Base-by-base conservation (phyloP, 1,140 invertebrate species). In the Hydropsyche tenuis region DNA sequence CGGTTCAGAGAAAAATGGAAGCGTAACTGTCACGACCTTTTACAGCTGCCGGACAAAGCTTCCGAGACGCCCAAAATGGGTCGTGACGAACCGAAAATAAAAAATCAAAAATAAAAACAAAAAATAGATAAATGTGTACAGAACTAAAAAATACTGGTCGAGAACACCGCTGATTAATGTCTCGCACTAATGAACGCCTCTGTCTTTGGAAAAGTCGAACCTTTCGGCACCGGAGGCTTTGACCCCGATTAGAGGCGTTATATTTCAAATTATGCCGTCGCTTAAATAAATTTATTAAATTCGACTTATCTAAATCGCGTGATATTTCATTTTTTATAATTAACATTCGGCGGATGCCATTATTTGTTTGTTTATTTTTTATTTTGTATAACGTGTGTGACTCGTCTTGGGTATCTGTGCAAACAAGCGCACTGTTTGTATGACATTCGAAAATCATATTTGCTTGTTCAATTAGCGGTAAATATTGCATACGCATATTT, bases 31-130 rank as follows among this genome's bases (percentile, higher is more conserved):
- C 68, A 70, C 68, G 68, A 56, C 20, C 68, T 68, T 37, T 56
- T 25, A 30, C 25, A 23, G 42, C 48, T 20, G 51, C 25, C 68
- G 68, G 25, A 56, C 68, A 70, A 70, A 56, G 68, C 68, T 70
- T 70, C 68, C 68, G 68, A 37, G 30, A 70, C 51, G 68, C 48
- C 68, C 68, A 70, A 70, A 70, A 60, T n/a, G 22, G 46, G 68
- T 70, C 68, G 9, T 42, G 68, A 70, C 66, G 14, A 37, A 43
- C 27, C 30, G 25, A 56, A 70, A 56, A n/a, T n/a, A n/a, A 70
- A 70, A 14, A 70, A 4, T 37, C 30, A 37, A 37, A 37, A n/a
- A n/a, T n/a, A n/a, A n/a, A n/a, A n/a, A n/a, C n/a, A n/a, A n/a
- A 37, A 37, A 37, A 37, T 37, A 4, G 30, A 4, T 37, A 37